Percentiles rank a stretch among this genome's conserved stretches.
Conservation (phyloP, 2,113 vertebrate species). For the Sarotherodon lohbergeri region DNA sequence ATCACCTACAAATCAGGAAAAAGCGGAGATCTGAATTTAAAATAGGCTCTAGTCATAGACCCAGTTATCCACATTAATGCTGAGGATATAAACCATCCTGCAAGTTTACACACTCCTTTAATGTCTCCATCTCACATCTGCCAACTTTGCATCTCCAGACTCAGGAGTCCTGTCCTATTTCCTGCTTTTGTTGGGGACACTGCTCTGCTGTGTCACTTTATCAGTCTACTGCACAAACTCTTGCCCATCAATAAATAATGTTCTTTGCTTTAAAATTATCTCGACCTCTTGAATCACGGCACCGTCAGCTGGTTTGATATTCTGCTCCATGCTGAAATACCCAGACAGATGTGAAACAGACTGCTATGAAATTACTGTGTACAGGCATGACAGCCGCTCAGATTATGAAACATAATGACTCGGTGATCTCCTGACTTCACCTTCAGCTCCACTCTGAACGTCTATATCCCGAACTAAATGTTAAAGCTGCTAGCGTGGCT, state of each 20-base stretch:
- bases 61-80: not conserved
- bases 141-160: not conserved
- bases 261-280: not conserved
- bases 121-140: not conserved
- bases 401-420: not conserved
- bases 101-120: not conserved
- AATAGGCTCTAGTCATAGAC: not conserved
- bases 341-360: not conserved
- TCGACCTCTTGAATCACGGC: not conserved
- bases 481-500: not conserved
- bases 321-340: not conserved
- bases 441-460: not conserved
- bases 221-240: not conserved
- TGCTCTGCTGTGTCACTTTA: not conserved
- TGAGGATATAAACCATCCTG: not conserved
- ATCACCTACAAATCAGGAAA: constrained; percentile 78
- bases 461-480: not conserved
- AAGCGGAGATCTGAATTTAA: not conserved
- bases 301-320: not conserved
- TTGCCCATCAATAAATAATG: not conserved
- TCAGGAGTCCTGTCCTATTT: not conserved
- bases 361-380: not conserved
- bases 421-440: not conserved
- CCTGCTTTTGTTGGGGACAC: not conserved
- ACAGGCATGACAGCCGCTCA: not conserved